A percentile compares a stretch with the other conserved stretches of the same genome.
Evolutionary conservation across 2,797 vertebrate species (phyloP).

Genomic region (Peromyscus attwateri): DNA sequence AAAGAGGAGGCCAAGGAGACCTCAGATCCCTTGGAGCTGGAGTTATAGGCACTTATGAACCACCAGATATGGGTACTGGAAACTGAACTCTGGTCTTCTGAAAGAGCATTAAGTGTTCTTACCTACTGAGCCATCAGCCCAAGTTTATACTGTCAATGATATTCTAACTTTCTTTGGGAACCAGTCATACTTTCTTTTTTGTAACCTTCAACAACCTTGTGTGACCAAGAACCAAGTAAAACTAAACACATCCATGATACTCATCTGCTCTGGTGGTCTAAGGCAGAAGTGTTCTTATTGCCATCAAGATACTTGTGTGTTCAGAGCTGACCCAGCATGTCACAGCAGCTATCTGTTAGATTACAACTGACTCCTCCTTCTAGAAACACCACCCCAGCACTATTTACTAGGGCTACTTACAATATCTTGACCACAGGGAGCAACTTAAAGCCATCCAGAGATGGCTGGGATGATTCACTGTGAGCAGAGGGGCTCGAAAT

Average conservation of each 20-base stretch:
- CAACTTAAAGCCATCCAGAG: conserved; percentile 63
- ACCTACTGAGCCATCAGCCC: not conserved
- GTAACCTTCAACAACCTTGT: conserved; percentile 21
- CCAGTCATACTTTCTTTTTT: not conserved
- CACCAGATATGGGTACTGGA: not conserved
- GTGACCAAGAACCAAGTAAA: conserved; percentile 52
- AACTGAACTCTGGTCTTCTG: not conserved
- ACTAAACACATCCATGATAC: conserved; percentile 12
- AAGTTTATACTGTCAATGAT: not conserved
- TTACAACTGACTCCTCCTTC: conserved; percentile 12
- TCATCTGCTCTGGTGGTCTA: not conserved
- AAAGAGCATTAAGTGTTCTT: not conserved
- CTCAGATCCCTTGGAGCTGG: too few species aligned
- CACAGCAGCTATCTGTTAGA: conserved; percentile 59
- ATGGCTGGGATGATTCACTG: conserved; percentile 57
- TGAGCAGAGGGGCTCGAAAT: conserved; percentile 15
- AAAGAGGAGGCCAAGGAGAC: not conserved
- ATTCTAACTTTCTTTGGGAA: conserved; percentile 60
- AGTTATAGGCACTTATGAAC: not conserved
- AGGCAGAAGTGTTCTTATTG: not conserved
- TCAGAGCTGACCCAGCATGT: conserved; percentile 54
- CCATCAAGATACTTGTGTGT: conserved; percentile 4
- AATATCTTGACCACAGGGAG: conserved; percentile 52
- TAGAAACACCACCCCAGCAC: conserved; percentile 52
- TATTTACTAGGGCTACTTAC: conserved; percentile 64